Evolutionary conservation across 64 coral and sea anemone genomes (phyloP).

Genomic region (Montipora cactus): DNA sequence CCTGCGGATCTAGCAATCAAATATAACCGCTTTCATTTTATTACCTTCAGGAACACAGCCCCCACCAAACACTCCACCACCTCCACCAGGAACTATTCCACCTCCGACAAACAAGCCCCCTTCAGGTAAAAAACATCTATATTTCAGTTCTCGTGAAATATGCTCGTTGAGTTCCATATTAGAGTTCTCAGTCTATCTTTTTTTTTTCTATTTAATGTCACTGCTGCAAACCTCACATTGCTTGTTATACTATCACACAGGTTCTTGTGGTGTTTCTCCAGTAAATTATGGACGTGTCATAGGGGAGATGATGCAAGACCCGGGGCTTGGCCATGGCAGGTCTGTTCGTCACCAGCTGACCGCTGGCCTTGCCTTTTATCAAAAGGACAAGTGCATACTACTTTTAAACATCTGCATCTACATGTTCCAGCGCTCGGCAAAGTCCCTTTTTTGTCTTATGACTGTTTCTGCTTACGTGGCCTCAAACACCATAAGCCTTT

Average conservation of each 20-base stretch:
- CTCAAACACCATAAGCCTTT: too few species aligned
- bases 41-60: background rate
- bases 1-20: too few species aligned
- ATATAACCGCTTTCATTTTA: background rate
- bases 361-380: background rate
- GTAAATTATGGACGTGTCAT: conserved; percentile 33
- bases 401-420: background rate
- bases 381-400: background rate
- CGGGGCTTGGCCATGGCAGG: conserved; percentile 66
- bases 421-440: too few species aligned
- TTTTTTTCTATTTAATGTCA: too few species aligned
- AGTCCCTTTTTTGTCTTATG: too few species aligned
- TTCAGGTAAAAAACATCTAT: background rate
- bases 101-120: background rate
- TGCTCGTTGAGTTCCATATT: background rate
- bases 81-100: background rate
- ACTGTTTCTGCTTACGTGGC: too few species aligned
- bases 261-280: conserved; percentile 47
- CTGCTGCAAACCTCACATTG: too few species aligned
- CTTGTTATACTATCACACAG: background rate
- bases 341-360: background rate
- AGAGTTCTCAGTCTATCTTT: background rate
- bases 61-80: background rate
- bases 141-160: too few species aligned
- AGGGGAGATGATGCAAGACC: conserved; percentile 42